phyloP scores from a whole-genome alignment of 2,113 vertebrate genomes.

The Microcebus griseorufus region DNA sequence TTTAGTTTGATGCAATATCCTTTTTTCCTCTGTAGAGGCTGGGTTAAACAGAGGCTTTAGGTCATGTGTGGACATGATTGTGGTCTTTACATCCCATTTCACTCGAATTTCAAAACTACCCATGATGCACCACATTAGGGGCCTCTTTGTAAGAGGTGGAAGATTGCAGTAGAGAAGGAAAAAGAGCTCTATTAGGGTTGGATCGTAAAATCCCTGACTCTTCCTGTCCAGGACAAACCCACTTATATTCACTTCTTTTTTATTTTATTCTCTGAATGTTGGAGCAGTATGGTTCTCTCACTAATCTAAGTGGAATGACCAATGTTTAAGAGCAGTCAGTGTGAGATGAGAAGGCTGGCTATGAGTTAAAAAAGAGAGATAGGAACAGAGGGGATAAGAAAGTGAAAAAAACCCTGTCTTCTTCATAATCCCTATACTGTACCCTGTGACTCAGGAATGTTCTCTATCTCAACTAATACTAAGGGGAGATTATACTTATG shows the following conservation, averaged over 20 bases:
- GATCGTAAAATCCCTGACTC: not conserved
- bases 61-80: conserved; percentile 57
- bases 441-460: not conserved
- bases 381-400: not conserved
- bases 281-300: not conserved
- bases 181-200: not conserved
- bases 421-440: not conserved
- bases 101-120: conserved; percentile 51
- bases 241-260: not conserved
- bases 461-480: not conserved
- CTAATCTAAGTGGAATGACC: not conserved
- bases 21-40: conserved; percentile 57
- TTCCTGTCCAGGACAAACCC: not conserved
- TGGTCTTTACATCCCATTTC: conserved; percentile 32
- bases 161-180: not conserved
- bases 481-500: not conserved
- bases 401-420: not conserved
- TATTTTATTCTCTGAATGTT: conserved; percentile 40
- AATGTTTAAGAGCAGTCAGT: conserved; percentile 8
- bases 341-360: not conserved
- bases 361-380: not conserved
- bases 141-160: not conserved
- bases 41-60: conserved; percentile 48
- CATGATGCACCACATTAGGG: not conserved
- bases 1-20: conserved; percentile 64